These are phyloP conservation scores for Agrilus mali DNA, from an alignment of 2,888 invertebrate species.

Conservation along the genomic window DNA sequence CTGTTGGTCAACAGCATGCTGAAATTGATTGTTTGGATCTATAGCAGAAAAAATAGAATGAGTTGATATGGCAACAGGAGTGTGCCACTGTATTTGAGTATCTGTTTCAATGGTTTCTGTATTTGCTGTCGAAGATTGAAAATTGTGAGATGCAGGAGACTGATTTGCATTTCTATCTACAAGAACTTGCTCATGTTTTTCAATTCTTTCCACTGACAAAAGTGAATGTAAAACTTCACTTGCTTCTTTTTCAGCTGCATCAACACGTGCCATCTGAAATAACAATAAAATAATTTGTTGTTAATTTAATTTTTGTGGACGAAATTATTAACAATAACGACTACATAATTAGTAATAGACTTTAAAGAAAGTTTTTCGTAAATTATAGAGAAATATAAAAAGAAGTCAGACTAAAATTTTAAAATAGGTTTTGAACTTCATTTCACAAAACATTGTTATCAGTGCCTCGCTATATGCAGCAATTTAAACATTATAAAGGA, in stretches of 20 bases:
- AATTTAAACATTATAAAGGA: slow-evolving; percentile 21
- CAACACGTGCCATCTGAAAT: slow-evolving; percentile 50
- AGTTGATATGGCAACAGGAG: slow-evolving; percentile 39
- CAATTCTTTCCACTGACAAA: slow-evolving; percentile 51
- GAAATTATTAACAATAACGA: too few species aligned
- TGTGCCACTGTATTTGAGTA: slow-evolving; percentile 48
- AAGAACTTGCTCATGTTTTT: slow-evolving; percentile 34
- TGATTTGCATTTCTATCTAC: slow-evolving; percentile 23
- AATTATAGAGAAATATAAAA: too few species aligned
- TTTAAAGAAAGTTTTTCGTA: too few species aligned
- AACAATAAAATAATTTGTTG: background rate
- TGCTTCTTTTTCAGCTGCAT: slow-evolving; percentile 57
- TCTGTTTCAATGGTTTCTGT: slow-evolving; percentile 23
- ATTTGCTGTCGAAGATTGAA: slow-evolving; percentile 22
- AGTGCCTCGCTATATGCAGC: background rate
- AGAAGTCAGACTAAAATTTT: too few species aligned
- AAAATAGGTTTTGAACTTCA: too few species aligned
- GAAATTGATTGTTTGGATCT: slow-evolving; percentile 29
- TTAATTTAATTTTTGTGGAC: background rate
- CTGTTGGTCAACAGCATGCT: slow-evolving; percentile 32
- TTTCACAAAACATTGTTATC: too few species aligned
- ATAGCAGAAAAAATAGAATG: slow-evolving; percentile 33
- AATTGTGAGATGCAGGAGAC: slow-evolving; percentile 24
- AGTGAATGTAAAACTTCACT: slow-evolving; percentile 57
- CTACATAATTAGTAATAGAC: too few species aligned